Evolutionary conservation across 2,888 invertebrate species (phyloP), one percentile per base, ranked within the genome.

Genomic region (Brenthis ino): DNA sequence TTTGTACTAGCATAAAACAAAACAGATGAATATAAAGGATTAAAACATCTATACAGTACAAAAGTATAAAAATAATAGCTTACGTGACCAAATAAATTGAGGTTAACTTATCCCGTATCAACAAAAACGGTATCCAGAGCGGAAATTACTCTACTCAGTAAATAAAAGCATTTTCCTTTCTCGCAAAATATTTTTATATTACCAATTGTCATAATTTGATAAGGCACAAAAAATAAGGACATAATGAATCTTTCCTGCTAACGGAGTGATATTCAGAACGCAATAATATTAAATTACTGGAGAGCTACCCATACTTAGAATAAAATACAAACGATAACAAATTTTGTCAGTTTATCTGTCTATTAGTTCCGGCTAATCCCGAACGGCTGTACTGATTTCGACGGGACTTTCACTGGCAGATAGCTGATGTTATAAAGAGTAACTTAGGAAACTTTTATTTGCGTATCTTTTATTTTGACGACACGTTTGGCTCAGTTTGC

Each of bases 181-280:
- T 48, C n/a, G 24, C 28, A 60, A 60, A 28, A 60, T 50, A n/a
- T 60, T 60, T 43, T 50, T 60, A 60, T 60, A 28, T 33, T 11
- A n/a, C n/a, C n/a, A 60, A 60, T 50, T 60, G 48, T 48, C 28
- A 50, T 60, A 60, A 60, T 50, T 50, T 60, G 50, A 60, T 60
- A 60, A 60, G 28, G 60, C 5, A 48, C 11, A 50, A 28, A 60
- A 28, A 60, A 60, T 60, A 60, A 60, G 48, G 58, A 48, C 28
- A 0, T 43, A 60, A 60, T 60, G 60, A 60, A 60, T 50, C n/a
- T 60, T 33, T 60, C 50, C 50, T 60, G 50, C 50, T 50, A 50
- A 60, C 60, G 60, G 33, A 60, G 33, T 60, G 50, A 60, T 43
- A 43, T 43, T 60, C 60, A 48, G 14, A n/a, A 60, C n/a, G 28